Base-by-base conservation (phyloP, 2,113 vertebrate species). In the Maccullochella peelii region DNA sequence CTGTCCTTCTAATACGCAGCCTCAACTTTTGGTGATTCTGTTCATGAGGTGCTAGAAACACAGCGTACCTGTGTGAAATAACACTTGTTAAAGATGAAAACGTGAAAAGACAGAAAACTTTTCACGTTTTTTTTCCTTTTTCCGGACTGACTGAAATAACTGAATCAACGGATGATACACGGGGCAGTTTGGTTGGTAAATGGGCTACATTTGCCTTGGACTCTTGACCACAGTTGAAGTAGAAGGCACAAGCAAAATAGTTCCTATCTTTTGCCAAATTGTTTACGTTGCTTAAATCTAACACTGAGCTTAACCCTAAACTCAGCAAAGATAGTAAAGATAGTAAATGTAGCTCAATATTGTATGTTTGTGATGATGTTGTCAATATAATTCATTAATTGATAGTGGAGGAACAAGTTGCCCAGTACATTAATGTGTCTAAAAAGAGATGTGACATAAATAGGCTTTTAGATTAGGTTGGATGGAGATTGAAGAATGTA, bases 331-430 rank as follows among this genome's bases (percentile, higher is more conserved):
- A 12, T 14, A 14, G 5, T 44, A 44, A 44, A 44, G 44, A 14
- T 15, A 4, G 44, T 44, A 27, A 52, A 61, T 23, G 40, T 33
- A 42, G 25, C n/a, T 42, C 15, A 71, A 25, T 11, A 52, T 15
- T 15, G 5, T 65, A 18, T 73, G 21, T 44, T 59, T 79, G 47
- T 9, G 0, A 54, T 4, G 1, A 23, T 21, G 18, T 30, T 70
- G 30, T 77, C 20, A 58, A 44, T 38, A 57, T 66, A 40, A 78
- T 61, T 42, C 20, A 67, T 54, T 44, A 49, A 49, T 8, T 47
- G 1, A 78, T 47, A 49, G 21, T 36, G 36, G 59, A 50, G 52
- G 44, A 59, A 65, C 44, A 82, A 73, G 61, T 25, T 38, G n/a
- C 14, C 18, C 8, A 14, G n/a, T 16, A 23, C 27, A 3, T 20